phyloP scores from a whole-genome alignment of 2,797 vertebrate species.

The Tokudaia tokunoshimensis region DNA sequence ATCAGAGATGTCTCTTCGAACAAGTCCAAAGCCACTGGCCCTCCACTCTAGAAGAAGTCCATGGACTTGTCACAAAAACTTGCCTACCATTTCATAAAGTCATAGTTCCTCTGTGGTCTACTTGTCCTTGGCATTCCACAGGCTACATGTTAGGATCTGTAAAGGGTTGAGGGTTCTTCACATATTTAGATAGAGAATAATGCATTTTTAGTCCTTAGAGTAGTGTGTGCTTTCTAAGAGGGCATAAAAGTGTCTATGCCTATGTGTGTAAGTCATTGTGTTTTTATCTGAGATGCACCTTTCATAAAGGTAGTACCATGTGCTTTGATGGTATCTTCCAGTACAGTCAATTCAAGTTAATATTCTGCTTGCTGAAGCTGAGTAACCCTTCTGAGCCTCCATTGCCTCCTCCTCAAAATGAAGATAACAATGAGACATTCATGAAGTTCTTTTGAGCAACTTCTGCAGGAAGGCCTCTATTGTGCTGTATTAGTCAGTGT shows the following conservation, averaged over 20 bases:
- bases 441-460: not conserved
- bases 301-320: not conserved
- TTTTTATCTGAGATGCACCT: not conserved
- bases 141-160: not conserved
- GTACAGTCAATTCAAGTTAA: not conserved
- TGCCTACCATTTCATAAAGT: not conserved
- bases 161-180: not conserved
- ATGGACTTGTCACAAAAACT: fast-evolving
- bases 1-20: not conserved
- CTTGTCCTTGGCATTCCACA: not conserved
- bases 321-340: not conserved
- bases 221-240: not conserved
- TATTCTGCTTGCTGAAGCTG: not conserved
- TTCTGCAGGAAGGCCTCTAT: not conserved
- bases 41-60: not conserved
- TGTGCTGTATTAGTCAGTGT: too few relatives aligned
- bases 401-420: constrained; percentile 11
- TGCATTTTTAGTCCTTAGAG: not conserved
- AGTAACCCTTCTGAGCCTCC: not conserved
- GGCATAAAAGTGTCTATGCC: too few relatives aligned
- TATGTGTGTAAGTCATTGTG: not conserved
- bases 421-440: not conserved
- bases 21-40: not conserved
- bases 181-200: not conserved
- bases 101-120: not conserved